Base-by-base conservation (phyloP, 1,140 invertebrate species). In the Lamellibrachia luymesi region DNA sequence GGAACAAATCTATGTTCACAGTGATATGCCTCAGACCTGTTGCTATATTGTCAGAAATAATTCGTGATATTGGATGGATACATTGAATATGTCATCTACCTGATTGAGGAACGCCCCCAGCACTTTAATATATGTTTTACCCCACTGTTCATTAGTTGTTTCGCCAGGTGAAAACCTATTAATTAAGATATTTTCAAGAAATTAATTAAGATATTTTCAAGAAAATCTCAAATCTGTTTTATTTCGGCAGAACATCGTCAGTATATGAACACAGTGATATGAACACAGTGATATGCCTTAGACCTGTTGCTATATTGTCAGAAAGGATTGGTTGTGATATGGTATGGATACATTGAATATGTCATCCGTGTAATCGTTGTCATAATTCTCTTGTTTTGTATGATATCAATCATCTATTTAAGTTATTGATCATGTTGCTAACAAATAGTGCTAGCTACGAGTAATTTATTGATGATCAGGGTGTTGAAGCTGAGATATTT, bases 351-450 rank as follows among this genome's bases (percentile, higher is more conserved):
- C 5, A 80, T 80, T 22, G 64, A 13, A 56, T 13, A 80, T 2
- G 25, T 80, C 64, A 56, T 56, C 64, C 2, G 64, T 80, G 64
- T 10, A 22, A 80, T 80, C 17, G 64, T 22, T 80, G 64, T 80
- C 64, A 80, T 80, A 22, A 80, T 80, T 80, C 5, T 80, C 64
- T 80, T 17, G 64, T 80, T 80, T 80, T 80, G 64, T 17, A 80
- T 80, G 13, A 80, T 80, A 80, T 80, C 6, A 80, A 80, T 80
- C 64, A 80, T 80, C 64, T 56, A 13, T 56, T 56, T 80, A 80
- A 80, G 64, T 80, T 80, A 80, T 80, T 80, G 64, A 80, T 80
- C 64, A 80, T 80, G 64, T 80, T 80, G 64, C 64, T 80, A 80
- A 22, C 64, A 80, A 80, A 22, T 80, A 22, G 64, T 22, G 64